Conservation (phyloP, 2,113 vertebrate species). For the Pterocles orientalis region DNA sequence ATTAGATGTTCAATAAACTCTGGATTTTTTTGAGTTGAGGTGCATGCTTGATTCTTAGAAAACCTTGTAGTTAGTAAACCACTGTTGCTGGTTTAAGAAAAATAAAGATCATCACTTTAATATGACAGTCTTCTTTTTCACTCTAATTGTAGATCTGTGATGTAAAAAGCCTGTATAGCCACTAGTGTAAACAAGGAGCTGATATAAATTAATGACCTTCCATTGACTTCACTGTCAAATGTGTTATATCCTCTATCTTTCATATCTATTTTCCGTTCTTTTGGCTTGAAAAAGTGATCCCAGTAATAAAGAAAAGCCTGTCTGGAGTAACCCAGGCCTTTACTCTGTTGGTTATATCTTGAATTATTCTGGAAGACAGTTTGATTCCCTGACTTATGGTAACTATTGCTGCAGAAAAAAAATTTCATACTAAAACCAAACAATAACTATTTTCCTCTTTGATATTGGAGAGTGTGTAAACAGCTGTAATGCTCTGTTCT, state of each 20-base stretch:
- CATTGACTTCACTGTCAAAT: not conserved
- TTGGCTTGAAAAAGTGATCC: not conserved
- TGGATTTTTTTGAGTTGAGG: not conserved
- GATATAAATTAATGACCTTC: not conserved
- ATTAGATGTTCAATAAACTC: not conserved
- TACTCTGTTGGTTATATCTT: not conserved
- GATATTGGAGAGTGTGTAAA: not conserved
- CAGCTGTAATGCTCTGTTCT: not conserved
- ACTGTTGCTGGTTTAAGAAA: not conserved
- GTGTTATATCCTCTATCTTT: not conserved
- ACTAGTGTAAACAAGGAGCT: not conserved
- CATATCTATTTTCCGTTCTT: not conserved
- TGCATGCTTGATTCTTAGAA: not conserved
- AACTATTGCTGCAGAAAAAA: not conserved
- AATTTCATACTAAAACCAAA: not conserved
- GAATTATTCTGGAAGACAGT: not conserved
- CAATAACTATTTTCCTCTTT: not conserved
- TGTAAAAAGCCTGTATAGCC: not conserved
- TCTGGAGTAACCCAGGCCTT: not conserved
- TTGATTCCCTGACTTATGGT: not conserved
- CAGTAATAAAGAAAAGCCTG: not conserved
- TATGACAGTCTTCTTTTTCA: not conserved
- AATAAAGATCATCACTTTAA: not conserved
- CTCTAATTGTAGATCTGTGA: not conserved
- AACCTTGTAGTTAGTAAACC: not conserved